phyloP scores from a whole-genome alignment of 2,888 invertebrate genomes.

The Pandemis heparana region DNA sequence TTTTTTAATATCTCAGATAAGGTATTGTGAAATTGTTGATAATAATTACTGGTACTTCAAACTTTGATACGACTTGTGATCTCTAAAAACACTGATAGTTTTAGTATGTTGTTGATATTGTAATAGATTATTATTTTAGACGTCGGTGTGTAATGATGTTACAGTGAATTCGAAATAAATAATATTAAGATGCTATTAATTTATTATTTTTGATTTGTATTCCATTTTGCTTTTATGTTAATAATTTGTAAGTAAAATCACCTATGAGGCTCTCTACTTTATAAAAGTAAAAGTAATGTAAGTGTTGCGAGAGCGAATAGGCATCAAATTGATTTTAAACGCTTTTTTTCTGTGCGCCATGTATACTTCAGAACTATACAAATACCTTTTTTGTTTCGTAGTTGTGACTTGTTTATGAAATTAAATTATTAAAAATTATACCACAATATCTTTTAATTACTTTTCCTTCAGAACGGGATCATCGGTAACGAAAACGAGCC shows the following conservation, averaged over 20 bases:
- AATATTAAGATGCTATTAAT: constrained; percentile 45
- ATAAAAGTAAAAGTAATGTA: neutral
- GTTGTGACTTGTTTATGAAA: constrained; percentile 35
- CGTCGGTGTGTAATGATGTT: constrained; percentile 44
- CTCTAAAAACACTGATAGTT: constrained; percentile 61
- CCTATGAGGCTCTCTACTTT: constrained; percentile 33
- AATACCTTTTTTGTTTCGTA: constrained; percentile 18
- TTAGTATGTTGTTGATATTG: constrained; percentile 61
- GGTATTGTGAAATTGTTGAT: constrained; percentile 57
- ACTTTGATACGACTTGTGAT: constrained; percentile 69
- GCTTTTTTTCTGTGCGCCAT: constrained; percentile 1
- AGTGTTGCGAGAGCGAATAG: neutral
- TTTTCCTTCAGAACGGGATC: constrained; percentile 9
- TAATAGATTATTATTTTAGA: constrained; percentile 45
- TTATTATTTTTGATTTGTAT: constrained; percentile 24
- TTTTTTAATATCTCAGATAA: constrained; percentile 5
- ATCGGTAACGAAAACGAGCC: constrained; percentile 5
- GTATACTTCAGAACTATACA: constrained; percentile 27
- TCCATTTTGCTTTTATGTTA: constrained; percentile 34
- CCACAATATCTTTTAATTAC: constrained; percentile 17
- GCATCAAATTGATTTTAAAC: neutral
- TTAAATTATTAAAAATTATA: constrained; percentile 28
- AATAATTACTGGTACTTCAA: constrained; percentile 52
- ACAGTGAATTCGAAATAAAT: constrained; percentile 44
- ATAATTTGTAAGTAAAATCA: constrained; percentile 22